Conservation (phyloP, 2,888 invertebrate species). For the Orthonychiurus folsomi region DNA sequence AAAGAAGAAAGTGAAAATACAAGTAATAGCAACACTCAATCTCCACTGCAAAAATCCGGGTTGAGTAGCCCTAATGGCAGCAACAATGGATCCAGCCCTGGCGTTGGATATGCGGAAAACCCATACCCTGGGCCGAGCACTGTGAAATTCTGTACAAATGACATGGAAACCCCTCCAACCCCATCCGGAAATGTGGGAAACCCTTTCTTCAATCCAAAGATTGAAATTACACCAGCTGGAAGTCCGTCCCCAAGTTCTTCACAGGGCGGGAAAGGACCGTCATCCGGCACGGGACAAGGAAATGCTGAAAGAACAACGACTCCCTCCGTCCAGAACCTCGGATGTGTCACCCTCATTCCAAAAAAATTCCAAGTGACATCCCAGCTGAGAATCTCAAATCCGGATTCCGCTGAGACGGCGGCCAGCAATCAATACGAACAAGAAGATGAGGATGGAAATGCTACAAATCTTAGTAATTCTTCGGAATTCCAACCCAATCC, state of each 20-base stretch:
- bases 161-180: not conserved
- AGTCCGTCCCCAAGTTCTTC: not conserved
- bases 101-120: not conserved
- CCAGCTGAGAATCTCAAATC: conserved; percentile 15
- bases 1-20: conserved; percentile 29
- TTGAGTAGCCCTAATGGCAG: not conserved
- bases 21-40: conserved; percentile 2
- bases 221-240: conserved; percentile 38
- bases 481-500: not conserved
- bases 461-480: not conserved
- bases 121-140: no score
- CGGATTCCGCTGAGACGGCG: not conserved
- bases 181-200: not conserved
- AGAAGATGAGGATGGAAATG: not conserved
- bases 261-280: not conserved
- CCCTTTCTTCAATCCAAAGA: conserved; percentile 21
- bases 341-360: conserved; percentile 32
- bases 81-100: not conserved
- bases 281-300: not conserved
- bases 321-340: conserved; percentile 18
- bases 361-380: conserved; percentile 36
- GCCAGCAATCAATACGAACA: not conserved
- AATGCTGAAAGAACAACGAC: not conserved
- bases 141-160: not conserved
- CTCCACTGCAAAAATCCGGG: not conserved